Evolutionary conservation across 2,888 invertebrate species (phyloP).

Genomic region (Drosophila anomalata): DNA sequence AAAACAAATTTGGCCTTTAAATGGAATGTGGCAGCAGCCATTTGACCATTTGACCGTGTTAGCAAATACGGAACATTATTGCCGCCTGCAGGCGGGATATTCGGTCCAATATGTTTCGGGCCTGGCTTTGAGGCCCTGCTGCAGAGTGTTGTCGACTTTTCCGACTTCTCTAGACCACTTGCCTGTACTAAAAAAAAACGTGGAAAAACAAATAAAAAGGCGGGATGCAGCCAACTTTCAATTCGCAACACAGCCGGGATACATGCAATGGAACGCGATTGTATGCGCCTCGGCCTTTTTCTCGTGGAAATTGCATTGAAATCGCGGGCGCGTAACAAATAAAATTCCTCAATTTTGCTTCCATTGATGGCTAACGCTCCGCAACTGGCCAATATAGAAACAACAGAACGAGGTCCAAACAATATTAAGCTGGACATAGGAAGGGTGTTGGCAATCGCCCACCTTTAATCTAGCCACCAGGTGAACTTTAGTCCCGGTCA

Average conservation of each 20-base stretch:
- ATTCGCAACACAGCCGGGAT: constrained; percentile 40
- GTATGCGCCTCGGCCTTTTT: constrained; percentile 17
- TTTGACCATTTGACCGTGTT: constrained; percentile 38
- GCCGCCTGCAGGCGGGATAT: constrained; percentile 53
- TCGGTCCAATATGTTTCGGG: constrained; percentile 57
- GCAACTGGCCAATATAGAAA: constrained; percentile 34
- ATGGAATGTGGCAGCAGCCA: constrained; percentile 17
- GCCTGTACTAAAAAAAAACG: constrained; percentile 26
- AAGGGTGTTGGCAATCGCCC: constrained; percentile 8
- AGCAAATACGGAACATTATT: constrained; percentile 57
- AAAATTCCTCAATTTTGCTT: constrained; percentile 61
- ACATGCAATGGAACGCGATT: constrained; percentile 36
- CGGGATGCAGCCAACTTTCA: constrained; percentile 50
- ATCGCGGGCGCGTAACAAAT: constrained; percentile 71
- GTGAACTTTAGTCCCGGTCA: constrained; percentile 42
- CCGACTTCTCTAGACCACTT: constrained; percentile 2
- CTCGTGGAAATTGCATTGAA: constrained; percentile 65
- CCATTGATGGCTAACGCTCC: constrained; percentile 49
- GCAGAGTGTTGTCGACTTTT: constrained; percentile 6
- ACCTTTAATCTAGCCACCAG: constrained; percentile 39
- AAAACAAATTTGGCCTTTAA: constrained; percentile 2
- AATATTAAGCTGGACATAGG: constrained; percentile 5
- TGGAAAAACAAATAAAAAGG: constrained; percentile 49
- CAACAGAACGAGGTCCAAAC: constrained; percentile 1
- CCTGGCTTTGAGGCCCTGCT: constrained; percentile 1